Evolutionary conservation across 2,113 vertebrate species (phyloP), one percentile per base, ranked within the genome.

Genomic region (Callorhinus ursinus): DNA sequence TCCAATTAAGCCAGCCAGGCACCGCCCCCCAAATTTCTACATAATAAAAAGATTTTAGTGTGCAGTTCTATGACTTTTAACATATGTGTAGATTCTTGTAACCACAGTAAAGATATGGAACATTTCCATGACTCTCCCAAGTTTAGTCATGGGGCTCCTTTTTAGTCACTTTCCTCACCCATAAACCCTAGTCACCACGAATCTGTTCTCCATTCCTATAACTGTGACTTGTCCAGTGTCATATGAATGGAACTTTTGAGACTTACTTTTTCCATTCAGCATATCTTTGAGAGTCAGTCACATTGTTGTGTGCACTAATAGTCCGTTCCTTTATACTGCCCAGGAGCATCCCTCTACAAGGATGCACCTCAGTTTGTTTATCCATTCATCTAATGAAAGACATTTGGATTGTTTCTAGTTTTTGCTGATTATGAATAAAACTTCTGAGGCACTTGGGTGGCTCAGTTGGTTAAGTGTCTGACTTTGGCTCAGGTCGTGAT

Each of bases 401-500:
- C 76, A 72, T 88, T 36, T 67, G 24, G 67, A 76, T 83, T 63
- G 11, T 63, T 91, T 59, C n/a, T 39, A 53, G 39, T n/a, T 87
- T 93, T 95, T 93, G 55, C 33, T 67, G 26, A 61, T 61, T 69
- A 61, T 76, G 67, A 92, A 88, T 82, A 88, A 76, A 92, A 96
- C 12, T 49, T 28, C 31, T 88, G 11, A 2, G 11, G 59, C 59
- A 63, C 59, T 18, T 28, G 24, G 11, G 24, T 63, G 59, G 59
- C 10, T 63, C 59, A 26, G 24, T 63, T 1, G 26, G 59, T 26
- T 63, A 63, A 63, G 24, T 7, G 59, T 63, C 10, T 63, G 59
- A 63, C 24, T 63, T 63, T 1, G 26, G 59, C 24, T 63, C 24
- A 28, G 59, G 59, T 63, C 24, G 1, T 24, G 59, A 61, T 61